phyloP scores from a whole-genome alignment of 92 coral and sea anemone species.

The Porites rus region DNA sequence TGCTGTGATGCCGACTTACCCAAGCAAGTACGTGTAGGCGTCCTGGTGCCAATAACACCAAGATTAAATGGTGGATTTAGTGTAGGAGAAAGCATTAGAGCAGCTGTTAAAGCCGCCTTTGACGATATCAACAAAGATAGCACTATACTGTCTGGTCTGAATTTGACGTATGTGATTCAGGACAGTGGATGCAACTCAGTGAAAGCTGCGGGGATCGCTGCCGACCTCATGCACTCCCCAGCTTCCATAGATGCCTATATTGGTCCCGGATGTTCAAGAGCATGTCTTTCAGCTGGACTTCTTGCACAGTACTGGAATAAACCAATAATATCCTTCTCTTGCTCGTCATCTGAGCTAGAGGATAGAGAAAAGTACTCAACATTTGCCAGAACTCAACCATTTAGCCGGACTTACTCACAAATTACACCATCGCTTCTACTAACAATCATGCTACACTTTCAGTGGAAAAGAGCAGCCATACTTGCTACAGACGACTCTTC shows the following conservation, averaged over 20 bases:
- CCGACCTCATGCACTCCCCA: slow-evolving; percentile 59
- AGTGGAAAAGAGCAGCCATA: slow-evolving; percentile 85
- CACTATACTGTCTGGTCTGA: slow-evolving; percentile 55
- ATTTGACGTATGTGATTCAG: slow-evolving; percentile 61
- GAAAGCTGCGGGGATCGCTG: slow-evolving; percentile 63
- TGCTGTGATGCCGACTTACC: background rate
- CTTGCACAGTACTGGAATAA: slow-evolving; percentile 79
- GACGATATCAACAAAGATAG: slow-evolving; percentile 44
- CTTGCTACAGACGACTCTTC: slow-evolving; percentile 62
- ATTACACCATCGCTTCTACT: slow-evolving; percentile 61
- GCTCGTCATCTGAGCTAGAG: slow-evolving; percentile 73
- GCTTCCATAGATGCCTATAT: slow-evolving; percentile 60
- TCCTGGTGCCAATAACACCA: slow-evolving; percentile 60
- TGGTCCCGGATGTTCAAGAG: slow-evolving; percentile 88
- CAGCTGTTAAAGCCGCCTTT: slow-evolving; percentile 69
- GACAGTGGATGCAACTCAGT: slow-evolving; percentile 62
- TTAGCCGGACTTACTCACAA: slow-evolving; percentile 79
- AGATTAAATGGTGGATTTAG: slow-evolving; percentile 43
- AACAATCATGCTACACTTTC: slow-evolving; percentile 56
- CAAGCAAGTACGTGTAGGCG: slow-evolving; percentile 57
- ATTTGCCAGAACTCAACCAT: slow-evolving; percentile 83
- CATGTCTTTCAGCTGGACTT: slow-evolving; percentile 66
- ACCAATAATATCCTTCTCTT: slow-evolving; percentile 82
- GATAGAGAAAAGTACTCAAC: slow-evolving; percentile 71
- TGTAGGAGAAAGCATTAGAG: slow-evolving; percentile 68